These are phyloP conservation scores for Torymus tubicola DNA, from an alignment of 2,888 invertebrate species.

Conservation along the genomic window DNA sequence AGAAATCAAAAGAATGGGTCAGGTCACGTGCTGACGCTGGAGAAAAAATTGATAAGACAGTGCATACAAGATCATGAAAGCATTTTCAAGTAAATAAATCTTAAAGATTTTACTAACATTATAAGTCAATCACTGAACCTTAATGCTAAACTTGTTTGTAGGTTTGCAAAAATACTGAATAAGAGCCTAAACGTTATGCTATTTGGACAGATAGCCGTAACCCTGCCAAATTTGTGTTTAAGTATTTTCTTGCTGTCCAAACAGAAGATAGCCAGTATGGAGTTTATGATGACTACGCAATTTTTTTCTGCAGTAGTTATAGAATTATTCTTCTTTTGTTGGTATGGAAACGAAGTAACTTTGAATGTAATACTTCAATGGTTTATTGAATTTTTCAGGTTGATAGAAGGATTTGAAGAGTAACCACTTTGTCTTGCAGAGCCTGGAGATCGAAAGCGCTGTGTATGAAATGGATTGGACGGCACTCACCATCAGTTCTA, in stretches of 20 bases:
- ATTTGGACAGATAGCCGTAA: slow-evolving; percentile 55
- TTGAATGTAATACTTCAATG: slow-evolving; percentile 41
- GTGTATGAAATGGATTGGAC: slow-evolving; percentile 51
- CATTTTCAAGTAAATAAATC: slow-evolving; percentile 49
- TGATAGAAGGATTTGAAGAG: no score
- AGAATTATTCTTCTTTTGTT: slow-evolving; percentile 57
- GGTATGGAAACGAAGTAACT: slow-evolving; percentile 58
- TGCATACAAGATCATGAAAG: slow-evolving; percentile 54
- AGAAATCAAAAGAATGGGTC: background rate
- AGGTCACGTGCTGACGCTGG: background rate
- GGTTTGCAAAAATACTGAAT: slow-evolving; percentile 48
- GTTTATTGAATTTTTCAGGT: no score
- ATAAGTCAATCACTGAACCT: background rate
- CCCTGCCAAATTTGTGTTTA: slow-evolving; percentile 56
- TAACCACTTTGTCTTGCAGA: slow-evolving; percentile 16
- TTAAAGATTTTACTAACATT: no score
- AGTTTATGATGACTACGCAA: slow-evolving; percentile 55
- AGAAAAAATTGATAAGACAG: slow-evolving; percentile 24
- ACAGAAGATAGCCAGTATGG: slow-evolving; percentile 44
- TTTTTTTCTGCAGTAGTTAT: slow-evolving; percentile 56
- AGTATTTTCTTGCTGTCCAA: slow-evolving; percentile 52
- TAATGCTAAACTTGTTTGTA: background rate
- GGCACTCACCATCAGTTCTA: slow-evolving; percentile 8
- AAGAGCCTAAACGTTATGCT: slow-evolving; percentile 51
- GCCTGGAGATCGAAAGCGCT: slow-evolving; percentile 45